A percentile compares a stretch with the other conserved stretches of the same genome.
Conservation (phyloP, 2,113 vertebrate genomes). For the Calyptommatus sinebrachiatus region DNA sequence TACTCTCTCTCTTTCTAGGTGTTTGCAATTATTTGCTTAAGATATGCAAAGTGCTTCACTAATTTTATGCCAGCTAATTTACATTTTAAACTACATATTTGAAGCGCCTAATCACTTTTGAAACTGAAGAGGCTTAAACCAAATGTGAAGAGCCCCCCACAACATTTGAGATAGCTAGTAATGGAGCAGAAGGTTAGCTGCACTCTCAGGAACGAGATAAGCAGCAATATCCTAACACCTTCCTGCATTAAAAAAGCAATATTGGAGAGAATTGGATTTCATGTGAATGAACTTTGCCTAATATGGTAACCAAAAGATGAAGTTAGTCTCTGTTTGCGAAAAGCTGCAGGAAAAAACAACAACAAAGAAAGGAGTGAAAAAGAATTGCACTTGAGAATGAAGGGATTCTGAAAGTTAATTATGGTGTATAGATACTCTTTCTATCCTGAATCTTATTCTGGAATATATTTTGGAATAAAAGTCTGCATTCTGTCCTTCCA, state of each 20-base stretch:
- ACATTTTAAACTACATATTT: constrained; percentile 77
- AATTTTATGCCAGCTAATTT: constrained; percentile 78
- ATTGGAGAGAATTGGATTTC: constrained; percentile 4
- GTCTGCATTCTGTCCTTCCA: too few species aligned
- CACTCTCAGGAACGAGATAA: constrained; percentile 16
- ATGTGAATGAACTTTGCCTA: constrained; percentile 17
- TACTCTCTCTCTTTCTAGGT: too few species aligned
- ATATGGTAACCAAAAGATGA: not conserved
- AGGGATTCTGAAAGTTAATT: not conserved
- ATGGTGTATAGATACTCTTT: too few species aligned
- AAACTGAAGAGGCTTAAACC: constrained; percentile 76
- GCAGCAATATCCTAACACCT: not conserved
- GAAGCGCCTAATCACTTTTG: constrained; percentile 77
- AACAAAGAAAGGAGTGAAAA: not conserved
- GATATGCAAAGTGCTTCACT: constrained; percentile 67
- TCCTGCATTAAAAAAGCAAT: constrained; percentile 10
- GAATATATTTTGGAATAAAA: too few species aligned
- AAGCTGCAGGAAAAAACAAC: not conserved
- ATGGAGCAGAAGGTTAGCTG: constrained; percentile 47
- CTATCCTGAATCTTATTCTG: too few species aligned
- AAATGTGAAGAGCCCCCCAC: constrained; percentile 70
- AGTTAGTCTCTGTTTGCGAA: not conserved
- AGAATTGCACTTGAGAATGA: not conserved
- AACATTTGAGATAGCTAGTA: constrained; percentile 65
- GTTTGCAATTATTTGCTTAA: constrained; percentile 72